Conservation (phyloP, 2,797 vertebrate genomes). For the Rhinophrynus dorsalis region DNA sequence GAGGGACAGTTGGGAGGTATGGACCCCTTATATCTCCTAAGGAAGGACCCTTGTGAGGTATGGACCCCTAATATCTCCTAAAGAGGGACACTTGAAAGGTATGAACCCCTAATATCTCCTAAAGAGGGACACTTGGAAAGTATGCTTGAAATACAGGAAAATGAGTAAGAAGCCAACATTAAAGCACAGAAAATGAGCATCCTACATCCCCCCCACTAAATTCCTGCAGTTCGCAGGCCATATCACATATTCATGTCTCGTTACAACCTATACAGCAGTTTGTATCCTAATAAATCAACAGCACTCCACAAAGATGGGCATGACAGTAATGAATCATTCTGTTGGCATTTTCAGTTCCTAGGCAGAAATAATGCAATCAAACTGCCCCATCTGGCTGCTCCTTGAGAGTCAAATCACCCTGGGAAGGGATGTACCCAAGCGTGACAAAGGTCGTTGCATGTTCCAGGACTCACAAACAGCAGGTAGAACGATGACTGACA, state of each 20-base stretch:
- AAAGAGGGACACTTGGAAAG: no score
- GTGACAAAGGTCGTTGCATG: slow-evolving; percentile 69
- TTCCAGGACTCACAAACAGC: slow-evolving; percentile 60
- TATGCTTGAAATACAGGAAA: no score
- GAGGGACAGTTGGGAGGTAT: no score
- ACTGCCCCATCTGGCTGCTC: slow-evolving; percentile 77
- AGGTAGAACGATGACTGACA: slow-evolving; percentile 67
- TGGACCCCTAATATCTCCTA: no score
- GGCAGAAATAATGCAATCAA: slow-evolving; percentile 76
- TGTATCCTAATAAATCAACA: slow-evolving; percentile 79
- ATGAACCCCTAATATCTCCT: no score
- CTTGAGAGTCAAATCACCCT: slow-evolving; percentile 60
- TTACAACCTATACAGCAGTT: slow-evolving; percentile 70
- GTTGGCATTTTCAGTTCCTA: slow-evolving; percentile 76
- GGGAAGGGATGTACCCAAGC: slow-evolving; percentile 64
- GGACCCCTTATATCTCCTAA: no score
- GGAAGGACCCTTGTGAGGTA: no score
- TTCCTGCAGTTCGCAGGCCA: slow-evolving; percentile 69
- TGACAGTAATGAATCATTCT: slow-evolving; percentile 75
- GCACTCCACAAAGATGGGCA: slow-evolving; percentile 68
- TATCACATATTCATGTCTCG: slow-evolving; percentile 71
- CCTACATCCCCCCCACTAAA: no score
- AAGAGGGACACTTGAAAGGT: no score
- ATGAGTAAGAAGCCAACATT: no score
- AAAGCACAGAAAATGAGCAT: no score